Base-by-base conservation (phyloP, 2,113 vertebrate genomes). In the Brienomyrus longianalis region DNA sequence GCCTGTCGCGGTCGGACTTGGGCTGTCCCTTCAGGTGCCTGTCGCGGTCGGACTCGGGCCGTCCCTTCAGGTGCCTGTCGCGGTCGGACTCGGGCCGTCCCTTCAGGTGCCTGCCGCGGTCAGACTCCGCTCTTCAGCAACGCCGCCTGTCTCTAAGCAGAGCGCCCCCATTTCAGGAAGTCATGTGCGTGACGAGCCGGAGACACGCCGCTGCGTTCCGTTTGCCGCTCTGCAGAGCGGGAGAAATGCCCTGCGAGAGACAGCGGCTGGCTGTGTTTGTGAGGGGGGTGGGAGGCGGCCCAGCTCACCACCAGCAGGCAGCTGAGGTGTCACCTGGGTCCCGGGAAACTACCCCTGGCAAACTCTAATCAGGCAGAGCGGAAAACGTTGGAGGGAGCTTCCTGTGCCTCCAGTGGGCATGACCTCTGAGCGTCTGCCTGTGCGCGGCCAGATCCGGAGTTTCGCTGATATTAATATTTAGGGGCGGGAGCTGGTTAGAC, bases 391-490 rank as follows among this genome's bases (percentile, higher is more conserved):
- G 2, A 86, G 84, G 84, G 23, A 86, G 45, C 21, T 23, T 48
- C 47, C 47, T 48, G 43, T 85, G 83, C 80, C 80, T 47, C 19
- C 39, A 19, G 19, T 43, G 10, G 80, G 80, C 39, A 83, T 3
- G 39, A 23, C 83, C 15, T 39, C 80, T 8, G 80, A 48, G 19
- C 7, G 10, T 52, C 47, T 48, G 1, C 47, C 47, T 48, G 31
- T 39, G 39, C 1, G 39, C 39, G 39, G 39, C 39, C 35, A 39
- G 93, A 93, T 94, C 94, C 89, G 90, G 93, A 91, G 93, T 94
- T 95, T 93, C 92, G 93, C 59, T 93, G 93, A 94, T 94, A 94
- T 93, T 93, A 92, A 54, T 54, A 54, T 84, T 84, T 45, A 13
- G 45, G 45, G n/a, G 31, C 31, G 5, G 35, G 35, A 39, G 21